Percentiles rank a stretch among this genome's conserved stretches.
Evolutionary conservation across 2,888 invertebrate genomes (phyloP).

Genomic region (Apotomis capreana): DNA sequence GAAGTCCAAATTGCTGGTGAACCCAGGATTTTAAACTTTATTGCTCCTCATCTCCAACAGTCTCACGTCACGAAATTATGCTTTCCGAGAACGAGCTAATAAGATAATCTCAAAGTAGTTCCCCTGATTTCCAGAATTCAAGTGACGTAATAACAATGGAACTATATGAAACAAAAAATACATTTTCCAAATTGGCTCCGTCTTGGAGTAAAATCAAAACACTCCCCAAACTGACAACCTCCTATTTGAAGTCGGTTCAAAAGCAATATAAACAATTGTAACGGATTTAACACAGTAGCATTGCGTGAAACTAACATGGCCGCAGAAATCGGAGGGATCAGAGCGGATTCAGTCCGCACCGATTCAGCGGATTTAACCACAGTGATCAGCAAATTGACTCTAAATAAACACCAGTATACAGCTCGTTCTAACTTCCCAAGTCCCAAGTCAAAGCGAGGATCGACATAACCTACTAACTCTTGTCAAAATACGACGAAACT

Average conservation of each 20-base stretch:
- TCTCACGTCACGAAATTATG: no score
- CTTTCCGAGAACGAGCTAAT: no score
- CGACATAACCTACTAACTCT: conserved; percentile 18
- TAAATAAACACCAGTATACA: conserved; percentile 29
- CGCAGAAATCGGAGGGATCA: conserved; percentile 17
- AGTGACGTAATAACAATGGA: no score
- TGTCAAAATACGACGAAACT: conserved; percentile 21
- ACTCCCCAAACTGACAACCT: no score
- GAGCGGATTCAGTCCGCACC: conserved; percentile 12
- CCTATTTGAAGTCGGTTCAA: not conserved
- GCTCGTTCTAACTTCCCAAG: conserved; percentile 23
- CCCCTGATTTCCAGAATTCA: no score
- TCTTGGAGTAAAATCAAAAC: no score
- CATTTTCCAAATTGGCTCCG: no score
- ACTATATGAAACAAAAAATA: no score
- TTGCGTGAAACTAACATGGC: not conserved
- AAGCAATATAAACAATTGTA: conserved; percentile 9
- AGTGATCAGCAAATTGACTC: conserved; percentile 15
- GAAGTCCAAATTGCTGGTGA: no score
- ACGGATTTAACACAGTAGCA: conserved; percentile 7
- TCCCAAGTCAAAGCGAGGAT: conserved; percentile 19
- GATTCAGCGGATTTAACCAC: conserved; percentile 22
- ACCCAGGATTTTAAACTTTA: no score
- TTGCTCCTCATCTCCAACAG: no score
- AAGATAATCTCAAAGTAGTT: no score